Base-by-base conservation (phyloP, 2,113 vertebrate genomes). In the Lepisosteus osseus region DNA sequence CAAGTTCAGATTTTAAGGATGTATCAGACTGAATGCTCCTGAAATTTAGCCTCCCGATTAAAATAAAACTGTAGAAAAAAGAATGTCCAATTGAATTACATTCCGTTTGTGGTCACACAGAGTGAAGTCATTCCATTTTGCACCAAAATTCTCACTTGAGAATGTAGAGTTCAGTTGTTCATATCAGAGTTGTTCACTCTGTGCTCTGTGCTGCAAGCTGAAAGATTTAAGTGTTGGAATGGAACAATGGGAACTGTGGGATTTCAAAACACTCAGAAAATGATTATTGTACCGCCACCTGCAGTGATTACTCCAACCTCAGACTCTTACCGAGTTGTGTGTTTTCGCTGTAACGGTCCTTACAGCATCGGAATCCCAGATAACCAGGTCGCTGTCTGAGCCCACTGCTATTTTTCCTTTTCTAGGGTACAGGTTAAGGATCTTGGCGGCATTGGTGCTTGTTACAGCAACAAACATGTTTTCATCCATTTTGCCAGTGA, bases 401-500 rank as follows among this genome's bases (percentile, higher is more conserved):
- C 97, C 94, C 76, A 99, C 95, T 0, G 97, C 95, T 84, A 99
- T 94, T 87, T 95, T 92, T 3, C 97, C 97, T 83, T 99, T 99
- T 9, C 97, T 92, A 0, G 97, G 97, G 71, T 99, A 99, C 77
- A 99, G 87, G 87, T 98, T 99, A 83, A 99, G 96, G 89, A 99
- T 95, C 87, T 99, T 99, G 6, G 97, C 97, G 29, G 97, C 96
- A 0, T 99, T 99, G 74, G 97, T 99, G 92, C 97, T 99, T 0
- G 97, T 99, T 85, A 98, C 94, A 0, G 96, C 95, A 82, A 99
- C 97, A 83, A 99, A 99, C 87, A 96, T 95, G 87, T 99, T 99
- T 88, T 99, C 97, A 65, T 99, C 97, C 97, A 99, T 99, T 80
- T 99, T 99, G 6, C 97, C 97, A 0, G 96, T 95, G 75, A 96